Evolutionary conservation across 2,113 vertebrate genomes (phyloP), one percentile per base, ranked within the genome.

Genomic region (Eulemur macaco): DNA sequence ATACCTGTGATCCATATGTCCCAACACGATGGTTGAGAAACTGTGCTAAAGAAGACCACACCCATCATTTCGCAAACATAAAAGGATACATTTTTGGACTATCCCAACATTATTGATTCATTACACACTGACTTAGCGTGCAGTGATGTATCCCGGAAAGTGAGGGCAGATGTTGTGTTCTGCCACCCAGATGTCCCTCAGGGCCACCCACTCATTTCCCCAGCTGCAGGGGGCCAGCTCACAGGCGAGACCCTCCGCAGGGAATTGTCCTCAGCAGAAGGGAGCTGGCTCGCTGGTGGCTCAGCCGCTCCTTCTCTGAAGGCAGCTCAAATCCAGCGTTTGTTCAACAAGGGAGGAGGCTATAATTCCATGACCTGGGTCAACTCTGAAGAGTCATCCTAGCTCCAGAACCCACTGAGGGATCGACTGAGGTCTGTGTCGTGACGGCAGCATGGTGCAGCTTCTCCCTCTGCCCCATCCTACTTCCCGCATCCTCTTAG

Each of bases 371-470:
- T 1, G 8, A 58, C 2, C 17, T 47, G 20, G 2, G 21, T 77
- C 15, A 20, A 21, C 13, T 23, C 63, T 45, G 9, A 29, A 52
- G 68, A 47, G 9, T 52, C 42, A 6, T 37, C 23, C 25, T 21
- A 47, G 2, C 37, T 50, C 34, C 12, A 74, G 39, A n/a, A 37
- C 7, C n/a, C 11, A 56, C 25, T 34, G 47, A 39, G 12, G 42
- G 2, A 34, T 60, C 3, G 25, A 3, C 13, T 5, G 13, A 34
- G 13, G 3, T 42, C 34, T 89, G 20, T 64, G 11, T 21, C 21
- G 0, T 11, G n/a, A 29, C 0, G 47, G 42, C 5, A 52, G 2
- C 3, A 23, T 7, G 3, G 13, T 63, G 42, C 5, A 54, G 6
- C 2, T 3, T 42, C 8, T 74, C 42, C 1, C 18, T 87, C 47